Evolutionary conservation across 2,113 vertebrate genomes (phyloP).

Genomic region (Puntigrus tetrazona): DNA sequence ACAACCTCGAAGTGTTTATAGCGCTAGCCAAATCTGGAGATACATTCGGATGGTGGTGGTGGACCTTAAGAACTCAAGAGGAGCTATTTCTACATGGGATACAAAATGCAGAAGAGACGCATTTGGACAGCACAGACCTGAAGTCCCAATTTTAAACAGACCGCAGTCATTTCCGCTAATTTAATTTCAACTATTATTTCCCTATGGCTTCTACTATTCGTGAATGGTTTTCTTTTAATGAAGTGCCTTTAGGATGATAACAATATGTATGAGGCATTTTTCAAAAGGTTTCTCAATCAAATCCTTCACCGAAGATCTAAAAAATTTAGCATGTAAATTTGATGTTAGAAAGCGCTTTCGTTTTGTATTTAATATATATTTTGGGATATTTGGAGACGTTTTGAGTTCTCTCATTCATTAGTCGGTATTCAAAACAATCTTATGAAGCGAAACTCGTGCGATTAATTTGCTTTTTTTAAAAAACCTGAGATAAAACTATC

Average conservation of each 20-base stretch:
- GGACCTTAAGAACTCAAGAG: neutral
- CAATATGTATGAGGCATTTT: conserved; percentile 67
- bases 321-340: neutral
- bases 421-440: neutral
- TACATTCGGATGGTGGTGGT: neutral
- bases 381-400: neutral
- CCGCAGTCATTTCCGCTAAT: neutral
- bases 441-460: neutral
- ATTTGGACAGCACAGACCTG: neutral
- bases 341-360: neutral
- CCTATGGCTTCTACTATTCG: conserved; percentile 45
- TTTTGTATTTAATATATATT: conserved; percentile 5
- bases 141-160: neutral
- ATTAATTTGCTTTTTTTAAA: neutral
- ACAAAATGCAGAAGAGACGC: neutral
- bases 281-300: conserved; percentile 51
- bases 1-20: neutral
- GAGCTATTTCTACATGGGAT: neutral
- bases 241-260: conserved; percentile 92
- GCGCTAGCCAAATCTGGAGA: neutral
- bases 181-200: neutral
- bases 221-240: conserved; percentile 64
- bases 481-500: neutral
- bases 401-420: neutral
- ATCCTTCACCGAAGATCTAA: neutral